Evolutionary conservation across 2,888 invertebrate species (phyloP).

Genomic region (Drosophila setosimentum): DNA sequence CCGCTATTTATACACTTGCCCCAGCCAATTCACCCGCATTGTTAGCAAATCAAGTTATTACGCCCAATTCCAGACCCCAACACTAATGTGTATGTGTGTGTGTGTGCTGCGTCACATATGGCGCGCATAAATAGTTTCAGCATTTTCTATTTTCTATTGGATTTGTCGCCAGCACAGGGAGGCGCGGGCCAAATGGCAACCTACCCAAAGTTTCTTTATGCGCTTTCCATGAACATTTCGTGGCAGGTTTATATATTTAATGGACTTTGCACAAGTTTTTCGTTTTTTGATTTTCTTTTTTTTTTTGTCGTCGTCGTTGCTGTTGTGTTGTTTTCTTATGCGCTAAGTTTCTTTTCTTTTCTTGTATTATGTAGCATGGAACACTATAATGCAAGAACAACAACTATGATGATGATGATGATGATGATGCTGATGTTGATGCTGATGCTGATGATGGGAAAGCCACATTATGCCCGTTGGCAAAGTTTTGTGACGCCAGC

Average conservation of each 20-base stretch:
- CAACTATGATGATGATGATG: constrained; percentile 33
- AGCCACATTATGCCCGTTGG: constrained; percentile 73
- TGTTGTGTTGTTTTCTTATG: constrained; percentile 12
- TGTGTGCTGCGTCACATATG: constrained; percentile 71
- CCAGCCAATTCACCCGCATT: constrained; percentile 64
- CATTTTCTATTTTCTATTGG: constrained; percentile 71
- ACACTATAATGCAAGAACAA: constrained; percentile 21
- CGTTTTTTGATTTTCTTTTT: constrained; percentile 24
- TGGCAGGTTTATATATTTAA: constrained; percentile 83
- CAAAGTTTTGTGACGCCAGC: constrained; percentile 75
- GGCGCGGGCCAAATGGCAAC: constrained; percentile 22
- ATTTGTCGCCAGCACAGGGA: constrained; percentile 47
- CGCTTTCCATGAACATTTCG: constrained; percentile 82
- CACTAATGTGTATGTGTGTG: constrained; percentile 26
- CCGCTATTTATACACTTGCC: constrained; percentile 8
- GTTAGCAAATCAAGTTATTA: constrained; percentile 79
- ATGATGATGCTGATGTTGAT: background rate
- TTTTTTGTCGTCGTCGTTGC: constrained; percentile 16
- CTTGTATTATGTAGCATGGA: constrained; percentile 42
- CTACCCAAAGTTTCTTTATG: constrained; percentile 77
- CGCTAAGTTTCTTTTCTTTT: constrained; percentile 36
- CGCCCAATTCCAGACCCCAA: constrained; percentile 31
- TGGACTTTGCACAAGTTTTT: constrained; percentile 81
- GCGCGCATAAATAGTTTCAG: constrained; percentile 76
- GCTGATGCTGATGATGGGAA: constrained; percentile 40